Conservation (phyloP, 1,140 invertebrate species). For the Scylla paramamosain region DNA sequence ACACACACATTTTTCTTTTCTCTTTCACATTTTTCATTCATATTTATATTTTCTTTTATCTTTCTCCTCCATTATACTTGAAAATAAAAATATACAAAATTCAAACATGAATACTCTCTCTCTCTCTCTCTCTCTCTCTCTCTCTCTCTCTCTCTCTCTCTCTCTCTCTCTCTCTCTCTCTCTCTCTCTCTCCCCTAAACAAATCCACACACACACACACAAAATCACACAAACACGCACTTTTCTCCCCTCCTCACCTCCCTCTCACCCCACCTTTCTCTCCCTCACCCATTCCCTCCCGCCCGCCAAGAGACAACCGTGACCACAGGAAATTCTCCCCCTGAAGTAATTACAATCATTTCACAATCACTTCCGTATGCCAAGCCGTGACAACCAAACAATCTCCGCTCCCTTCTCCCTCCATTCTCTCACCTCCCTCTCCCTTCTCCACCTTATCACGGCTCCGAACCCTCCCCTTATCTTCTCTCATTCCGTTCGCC, state of each 20-base stretch:
- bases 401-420: conserved; percentile 21
- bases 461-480: background rate
- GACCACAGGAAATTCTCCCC: conserved; percentile 47
- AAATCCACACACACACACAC: no score
- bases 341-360: conserved; percentile 64
- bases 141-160: no score
- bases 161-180: no score
- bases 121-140: no score
- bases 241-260: background rate
- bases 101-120: no score
- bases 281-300: background rate
- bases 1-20: background rate
- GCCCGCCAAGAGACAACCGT: background rate
- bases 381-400: conserved; percentile 44
- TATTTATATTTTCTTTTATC: no score
- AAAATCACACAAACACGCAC: no score
- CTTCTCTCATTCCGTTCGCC: background rate
- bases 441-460: background rate
- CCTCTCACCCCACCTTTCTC: background rate
- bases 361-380: conserved; percentile 64
- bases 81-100: no score
- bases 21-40: no score
- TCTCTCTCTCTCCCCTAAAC: no score
- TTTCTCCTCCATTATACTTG: no score
- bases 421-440: background rate